Conservation (phyloP, 2,113 vertebrate species). For the Pholis gunnellus region DNA sequence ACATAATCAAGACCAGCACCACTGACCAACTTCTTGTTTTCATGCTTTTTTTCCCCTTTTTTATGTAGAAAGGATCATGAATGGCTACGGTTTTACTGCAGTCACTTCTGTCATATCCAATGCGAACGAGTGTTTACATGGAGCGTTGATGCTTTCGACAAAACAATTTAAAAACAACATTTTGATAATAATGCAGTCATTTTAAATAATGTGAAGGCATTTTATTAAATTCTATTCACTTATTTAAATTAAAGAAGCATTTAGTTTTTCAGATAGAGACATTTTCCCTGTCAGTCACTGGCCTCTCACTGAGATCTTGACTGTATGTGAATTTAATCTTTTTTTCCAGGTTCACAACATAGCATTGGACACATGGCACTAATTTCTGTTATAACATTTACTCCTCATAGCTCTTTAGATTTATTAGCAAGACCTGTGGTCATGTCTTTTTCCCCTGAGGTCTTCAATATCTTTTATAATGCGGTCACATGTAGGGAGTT, state of each 20-base stretch:
- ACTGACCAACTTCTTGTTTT: conserved; percentile 62
- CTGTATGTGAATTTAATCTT: not conserved
- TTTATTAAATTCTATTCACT: not conserved
- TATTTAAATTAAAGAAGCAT: not conserved
- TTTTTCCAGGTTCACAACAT: not conserved
- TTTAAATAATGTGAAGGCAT: not conserved
- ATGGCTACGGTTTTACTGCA: conserved; percentile 16
- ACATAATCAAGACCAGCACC: conserved; percentile 73
- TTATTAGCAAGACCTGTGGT: not conserved
- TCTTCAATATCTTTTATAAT: not conserved
- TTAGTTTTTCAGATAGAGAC: not conserved
- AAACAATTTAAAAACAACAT: not conserved
- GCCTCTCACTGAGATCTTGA: not conserved
- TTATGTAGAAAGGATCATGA: conserved; percentile 36
- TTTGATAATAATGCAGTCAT: not conserved
- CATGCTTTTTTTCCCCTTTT: conserved; percentile 6
- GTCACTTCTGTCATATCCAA: conserved; percentile 1
- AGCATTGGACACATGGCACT: not conserved
- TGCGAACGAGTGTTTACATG: not conserved
- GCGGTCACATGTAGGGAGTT: not conserved
- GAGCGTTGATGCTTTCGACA: not conserved
- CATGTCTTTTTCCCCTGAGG: not conserved
- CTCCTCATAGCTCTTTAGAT: not conserved
- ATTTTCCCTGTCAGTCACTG: not conserved
- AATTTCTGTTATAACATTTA: not conserved